A percentile compares a stretch with the other conserved stretches of the same genome.
These are phyloP conservation scores for Anas georgica DNA, from an alignment of 2,797 vertebrate species.

Conservation along the genomic window DNA sequence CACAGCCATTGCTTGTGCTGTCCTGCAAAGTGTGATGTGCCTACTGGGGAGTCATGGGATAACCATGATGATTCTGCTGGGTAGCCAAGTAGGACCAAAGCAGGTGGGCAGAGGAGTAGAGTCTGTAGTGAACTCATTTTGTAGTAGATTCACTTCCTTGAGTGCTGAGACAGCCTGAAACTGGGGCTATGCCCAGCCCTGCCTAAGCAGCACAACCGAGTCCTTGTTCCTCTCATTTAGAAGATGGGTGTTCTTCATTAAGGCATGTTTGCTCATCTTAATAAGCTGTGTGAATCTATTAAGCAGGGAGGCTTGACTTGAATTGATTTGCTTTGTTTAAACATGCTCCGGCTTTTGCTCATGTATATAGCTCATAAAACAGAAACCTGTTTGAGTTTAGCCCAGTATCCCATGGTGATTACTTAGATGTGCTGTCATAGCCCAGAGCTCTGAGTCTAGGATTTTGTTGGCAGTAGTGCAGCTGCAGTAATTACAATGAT, in stretches of 20 bases:
- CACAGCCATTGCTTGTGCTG: neutral
- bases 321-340: conserved; percentile 69
- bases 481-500: conserved; percentile 56
- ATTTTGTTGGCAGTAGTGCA: conserved; percentile 38
- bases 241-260: conserved; percentile 64
- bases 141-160: neutral
- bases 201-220: neutral
- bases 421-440: conserved; percentile 49
- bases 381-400: conserved; percentile 63
- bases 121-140: neutral
- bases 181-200: neutral
- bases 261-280: conserved; percentile 51
- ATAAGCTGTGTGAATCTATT: conserved; percentile 57
- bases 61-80: neutral
- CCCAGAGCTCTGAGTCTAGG: conserved; percentile 50
- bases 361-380: conserved; percentile 61
- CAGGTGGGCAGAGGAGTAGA: neutral
- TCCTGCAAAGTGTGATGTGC: neutral
- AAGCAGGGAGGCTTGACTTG: conserved; percentile 42
- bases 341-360: conserved; percentile 63
- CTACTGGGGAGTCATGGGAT: neutral
- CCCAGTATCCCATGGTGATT: conserved; percentile 51
- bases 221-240: conserved; percentile 36
- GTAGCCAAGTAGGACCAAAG: neutral
- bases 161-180: neutral